Evolutionary conservation across 1,140 invertebrate species (phyloP), one percentile per base, ranked within the genome.

Genomic region (Drosophila bocqueti): DNA sequence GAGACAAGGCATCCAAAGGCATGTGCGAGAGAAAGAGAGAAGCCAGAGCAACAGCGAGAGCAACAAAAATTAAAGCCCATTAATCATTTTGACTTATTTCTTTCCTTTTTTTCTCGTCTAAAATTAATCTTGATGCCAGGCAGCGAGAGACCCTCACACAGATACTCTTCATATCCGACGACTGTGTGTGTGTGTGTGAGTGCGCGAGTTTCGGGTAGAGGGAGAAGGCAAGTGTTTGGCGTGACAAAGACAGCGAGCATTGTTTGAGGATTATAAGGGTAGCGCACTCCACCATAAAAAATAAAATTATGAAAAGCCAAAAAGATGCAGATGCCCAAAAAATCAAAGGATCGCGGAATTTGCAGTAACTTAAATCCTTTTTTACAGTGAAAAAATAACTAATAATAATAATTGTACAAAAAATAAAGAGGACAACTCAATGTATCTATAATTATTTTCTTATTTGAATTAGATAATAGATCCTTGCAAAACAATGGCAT

Each of bases 21-120:
- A 58, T 59, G 43, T 31, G 52, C 52, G 34, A 59, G 71, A 45
- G 67, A 50, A 50, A 65, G 66, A 24, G 36, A 57, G 60, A 55
- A 49, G 68, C 50, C 34, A 62, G 26, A 57, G 49, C 61, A 45
- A 31, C 43, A 60, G 40, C 67, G 61, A 73, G 60, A 73, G 78
- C 43, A 79, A 90, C 84, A 90, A 90, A 90, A 90, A 90, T 85
- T 91, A 91, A 90, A 64, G 76, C 58, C 90, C 90, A 91, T 91
- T 91, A 92, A 92, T 91, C 90, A 92, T 91, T 80, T 91, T 91
- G 90, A 91, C 90, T 91, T 90, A 91, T 90, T 91, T 86, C 81
- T 84, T 91, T 91, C 77, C 89, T 89, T 85, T 84, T 84, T 76
- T 65, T 77, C 47, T 91, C 84, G 81, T 90, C 84, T 92, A 86